These are phyloP conservation scores for Calephelis nemesis DNA, from an alignment of 1,140 invertebrate species.

Conservation along the genomic window DNA sequence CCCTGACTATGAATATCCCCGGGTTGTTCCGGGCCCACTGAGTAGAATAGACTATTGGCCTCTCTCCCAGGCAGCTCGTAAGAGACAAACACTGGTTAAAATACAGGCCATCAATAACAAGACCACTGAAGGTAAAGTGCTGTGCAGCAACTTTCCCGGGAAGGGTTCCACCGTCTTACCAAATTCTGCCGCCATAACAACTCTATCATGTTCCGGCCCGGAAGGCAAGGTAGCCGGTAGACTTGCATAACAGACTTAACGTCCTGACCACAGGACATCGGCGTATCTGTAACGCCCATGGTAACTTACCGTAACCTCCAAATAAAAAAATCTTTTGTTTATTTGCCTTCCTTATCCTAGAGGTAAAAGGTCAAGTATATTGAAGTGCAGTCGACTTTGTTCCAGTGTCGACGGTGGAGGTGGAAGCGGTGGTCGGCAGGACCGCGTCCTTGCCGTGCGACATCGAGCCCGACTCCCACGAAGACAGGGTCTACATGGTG, in stretches of 20 bases:
- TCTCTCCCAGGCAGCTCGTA: no score
- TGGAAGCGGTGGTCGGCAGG: constrained; percentile 89
- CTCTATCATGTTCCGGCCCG: no score
- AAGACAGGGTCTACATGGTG: constrained; percentile 93
- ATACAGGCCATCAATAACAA: no score
- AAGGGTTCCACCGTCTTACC: no score
- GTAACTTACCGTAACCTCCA: background rate
- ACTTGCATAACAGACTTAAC: no score
- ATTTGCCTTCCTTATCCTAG: background rate
- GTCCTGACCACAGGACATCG: no score
- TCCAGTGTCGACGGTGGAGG: constrained; percentile 85
- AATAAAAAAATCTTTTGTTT: background rate
- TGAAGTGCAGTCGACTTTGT: constrained; percentile 67
- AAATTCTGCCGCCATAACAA: no score
- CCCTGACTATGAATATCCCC: no score
- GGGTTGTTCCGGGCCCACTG: no score
- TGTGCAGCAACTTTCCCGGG: no score
- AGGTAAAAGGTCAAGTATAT: constrained; percentile 41
- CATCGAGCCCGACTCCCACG: constrained; percentile 86
- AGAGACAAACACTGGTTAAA: fast-evolving
- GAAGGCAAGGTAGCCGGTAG: no score
- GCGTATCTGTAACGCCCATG: background rate
- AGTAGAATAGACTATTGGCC: fast-evolving
- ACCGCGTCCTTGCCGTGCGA: constrained; percentile 90
- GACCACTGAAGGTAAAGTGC: no score